Conservation (phyloP, 1,140 invertebrate genomes). For the Calliphora vicina region DNA sequence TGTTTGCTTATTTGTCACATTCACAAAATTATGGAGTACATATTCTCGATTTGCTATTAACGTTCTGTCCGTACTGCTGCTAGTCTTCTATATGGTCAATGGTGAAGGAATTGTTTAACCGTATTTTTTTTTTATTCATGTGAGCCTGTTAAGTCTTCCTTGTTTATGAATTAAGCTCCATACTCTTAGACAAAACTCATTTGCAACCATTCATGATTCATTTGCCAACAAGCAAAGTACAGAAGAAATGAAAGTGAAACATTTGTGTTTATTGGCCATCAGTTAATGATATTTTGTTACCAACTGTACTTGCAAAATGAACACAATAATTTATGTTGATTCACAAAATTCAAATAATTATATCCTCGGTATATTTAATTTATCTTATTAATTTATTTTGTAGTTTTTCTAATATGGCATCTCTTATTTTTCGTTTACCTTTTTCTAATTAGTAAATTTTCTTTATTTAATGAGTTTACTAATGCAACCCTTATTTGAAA, state of each 20-base stretch:
- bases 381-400: background rate
- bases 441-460: background rate
- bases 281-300: background rate
- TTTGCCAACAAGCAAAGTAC: background rate
- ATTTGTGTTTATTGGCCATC: background rate
- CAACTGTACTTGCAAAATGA: background rate
- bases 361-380: background rate
- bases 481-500: background rate
- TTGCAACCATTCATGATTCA: constrained; percentile 6
- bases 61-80: background rate
- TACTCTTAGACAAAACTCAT: background rate
- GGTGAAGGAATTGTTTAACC: background rate
- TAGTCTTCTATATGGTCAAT: background rate
- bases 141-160: background rate
- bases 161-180: background rate
- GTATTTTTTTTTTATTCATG: background rate
- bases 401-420: background rate
- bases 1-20: background rate
- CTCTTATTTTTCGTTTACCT: background rate
- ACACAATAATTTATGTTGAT: background rate
- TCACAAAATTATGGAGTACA: background rate
- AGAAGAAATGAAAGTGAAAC: background rate
- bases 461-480: background rate
- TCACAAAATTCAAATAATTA: background rate
- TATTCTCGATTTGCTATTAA: background rate